Evolutionary conservation across 1,140 invertebrate genomes (phyloP), one percentile per base, ranked within the genome.

Genomic region (Carposina sasakii): DNA sequence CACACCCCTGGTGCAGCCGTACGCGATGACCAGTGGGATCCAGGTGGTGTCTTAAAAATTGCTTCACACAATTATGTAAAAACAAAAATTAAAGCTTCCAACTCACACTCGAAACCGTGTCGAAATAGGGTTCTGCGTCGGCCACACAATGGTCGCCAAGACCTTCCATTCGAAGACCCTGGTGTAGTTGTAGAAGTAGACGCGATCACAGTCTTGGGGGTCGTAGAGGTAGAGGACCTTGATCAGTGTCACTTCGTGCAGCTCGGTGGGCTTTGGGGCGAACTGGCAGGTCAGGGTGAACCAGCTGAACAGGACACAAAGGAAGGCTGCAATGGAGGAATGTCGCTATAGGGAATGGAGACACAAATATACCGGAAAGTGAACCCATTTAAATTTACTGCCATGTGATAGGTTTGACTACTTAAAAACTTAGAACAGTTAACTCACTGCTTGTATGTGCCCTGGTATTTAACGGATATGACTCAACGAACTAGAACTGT

Each of bases 141-240:
- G 67, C 75, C 76, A 83, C 10, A 77, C 54, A 5, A 81, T 52
- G 6, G 54, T 68, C 0, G 59, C 60, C 17, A 55, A 42, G 0
- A 17, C 6, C 3, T 24, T 43, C 3, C 31, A 3, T 21, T 23
- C 19, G 4, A 45, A 8, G 12, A 23, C 0, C 3, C 58, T 42
- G 0, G 76, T 74, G 34, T 74, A 57, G 48, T 83, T 83, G 39
- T 79, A 83, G 54, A 76, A 79, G 37, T 63, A 57, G 2, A 74
- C 37, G 10, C 62, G 47, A 0, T 61, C 67, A 15, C 79, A 83
- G 1, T 67, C 62, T 4, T 66, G 54, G 16, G 79, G 79, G 34
- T 83, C 79, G 46, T 79, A 74, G 0, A 83, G 46, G 43, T 83
- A 83, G 3, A 81, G 48, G 8, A 83, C 53, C 36, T 83, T 83